Percentiles rank a stretch among this genome's conserved stretches.
These are phyloP conservation scores for Enteromius anoplus DNA, from an alignment of 2,797 vertebrate genomes.

Conservation along the genomic window DNA sequence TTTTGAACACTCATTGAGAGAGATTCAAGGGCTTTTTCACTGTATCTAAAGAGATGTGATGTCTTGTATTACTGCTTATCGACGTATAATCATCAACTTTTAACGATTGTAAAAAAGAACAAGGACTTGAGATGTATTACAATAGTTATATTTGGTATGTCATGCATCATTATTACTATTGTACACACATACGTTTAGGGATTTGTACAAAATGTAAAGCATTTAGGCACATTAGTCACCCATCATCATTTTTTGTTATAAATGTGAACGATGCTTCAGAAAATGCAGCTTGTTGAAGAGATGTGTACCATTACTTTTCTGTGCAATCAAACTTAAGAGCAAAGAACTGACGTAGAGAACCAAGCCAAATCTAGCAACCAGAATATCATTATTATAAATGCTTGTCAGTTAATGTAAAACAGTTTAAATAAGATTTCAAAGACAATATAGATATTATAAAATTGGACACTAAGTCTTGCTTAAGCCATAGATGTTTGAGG, in stretches of 20 bases:
- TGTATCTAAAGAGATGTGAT: neutral
- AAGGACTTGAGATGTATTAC: neutral
- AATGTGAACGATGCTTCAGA: slow-evolving; percentile 9
- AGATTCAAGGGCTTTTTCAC: neutral
- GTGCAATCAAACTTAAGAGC: neutral
- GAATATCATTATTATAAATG: neutral
- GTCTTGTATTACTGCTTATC: neutral
- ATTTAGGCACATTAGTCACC: neutral
- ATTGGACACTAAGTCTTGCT: no score
- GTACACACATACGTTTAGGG: no score
- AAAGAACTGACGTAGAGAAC: neutral
- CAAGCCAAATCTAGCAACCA: neutral
- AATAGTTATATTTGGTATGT: neutral
- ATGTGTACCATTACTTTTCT: neutral
- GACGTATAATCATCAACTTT: neutral
- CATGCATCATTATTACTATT: neutral
- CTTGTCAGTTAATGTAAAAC: no score
- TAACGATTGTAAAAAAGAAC: neutral
- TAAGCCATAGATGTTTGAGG: no score
- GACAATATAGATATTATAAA: no score
- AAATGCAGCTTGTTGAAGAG: neutral
- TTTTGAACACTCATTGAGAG: neutral
- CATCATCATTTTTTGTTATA: neutral
- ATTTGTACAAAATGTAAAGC: neutral
- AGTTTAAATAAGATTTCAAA: no score